Evolutionary conservation across 1,140 invertebrate genomes (phyloP).

Genomic region (Psilanteris sp.): DNA sequence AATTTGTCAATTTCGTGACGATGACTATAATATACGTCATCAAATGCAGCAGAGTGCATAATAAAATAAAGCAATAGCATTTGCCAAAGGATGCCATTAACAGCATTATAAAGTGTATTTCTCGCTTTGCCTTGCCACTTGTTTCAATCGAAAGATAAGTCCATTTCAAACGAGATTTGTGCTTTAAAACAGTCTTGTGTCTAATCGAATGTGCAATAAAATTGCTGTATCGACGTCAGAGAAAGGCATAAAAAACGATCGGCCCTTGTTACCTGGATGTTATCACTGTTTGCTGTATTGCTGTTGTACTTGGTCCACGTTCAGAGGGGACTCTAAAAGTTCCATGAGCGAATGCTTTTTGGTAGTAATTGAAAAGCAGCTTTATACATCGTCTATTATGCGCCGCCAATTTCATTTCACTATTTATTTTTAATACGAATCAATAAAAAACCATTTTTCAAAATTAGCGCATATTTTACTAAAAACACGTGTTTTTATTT

Average conservation of each 20-base stretch:
- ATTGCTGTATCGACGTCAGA: slow-evolving; percentile 35
- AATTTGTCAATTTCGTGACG: neutral
- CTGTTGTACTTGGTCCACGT: slow-evolving; percentile 20
- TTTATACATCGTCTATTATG: too few relatives aligned
- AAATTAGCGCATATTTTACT: too few relatives aligned
- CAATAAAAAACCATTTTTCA: too few relatives aligned
- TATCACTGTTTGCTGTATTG: slow-evolving; percentile 28
- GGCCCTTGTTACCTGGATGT: slow-evolving; percentile 1
- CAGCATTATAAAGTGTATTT: slow-evolving; percentile 44
- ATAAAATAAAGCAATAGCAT: slow-evolving; percentile 37
- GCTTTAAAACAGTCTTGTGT: slow-evolving; percentile 53
- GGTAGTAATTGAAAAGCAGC: slow-evolving; percentile 22
- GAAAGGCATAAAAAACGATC: slow-evolving; percentile 29
- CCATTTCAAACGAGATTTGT: slow-evolving; percentile 23
- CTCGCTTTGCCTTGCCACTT: neutral
- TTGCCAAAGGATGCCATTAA: slow-evolving; percentile 46
- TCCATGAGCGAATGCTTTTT: neutral
- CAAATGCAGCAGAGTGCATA: slow-evolving; percentile 33
- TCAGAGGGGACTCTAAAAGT: slow-evolving; percentile 24
- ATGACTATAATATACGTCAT: slow-evolving; percentile 39
- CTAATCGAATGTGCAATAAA: slow-evolving; percentile 43
- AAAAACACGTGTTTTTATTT: too few relatives aligned
- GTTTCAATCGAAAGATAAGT: slow-evolving; percentile 30
- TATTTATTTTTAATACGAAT: too few relatives aligned
- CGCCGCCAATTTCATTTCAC: too few relatives aligned